phyloP scores from a whole-genome alignment of 1,140 invertebrate species.

The Bombyx mandarina region DNA sequence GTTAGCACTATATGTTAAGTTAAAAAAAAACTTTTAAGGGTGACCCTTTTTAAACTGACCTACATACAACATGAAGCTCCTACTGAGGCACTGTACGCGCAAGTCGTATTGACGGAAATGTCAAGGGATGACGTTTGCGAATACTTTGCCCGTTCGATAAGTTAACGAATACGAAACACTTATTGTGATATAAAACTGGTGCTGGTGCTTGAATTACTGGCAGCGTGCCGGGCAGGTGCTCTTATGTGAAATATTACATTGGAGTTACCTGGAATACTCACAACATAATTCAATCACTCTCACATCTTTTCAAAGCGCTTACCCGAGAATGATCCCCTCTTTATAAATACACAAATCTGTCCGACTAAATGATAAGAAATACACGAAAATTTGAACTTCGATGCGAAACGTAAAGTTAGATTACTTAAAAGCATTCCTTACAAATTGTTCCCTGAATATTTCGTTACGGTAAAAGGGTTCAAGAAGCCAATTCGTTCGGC shows the following conservation, averaged over 20 bases:
- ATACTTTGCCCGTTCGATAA: conserved; percentile 54
- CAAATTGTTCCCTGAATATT: conserved; percentile 4
- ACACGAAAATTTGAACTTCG: neutral
- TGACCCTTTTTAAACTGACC: conserved; percentile 36
- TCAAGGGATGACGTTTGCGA: conserved; percentile 23
- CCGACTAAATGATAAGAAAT: neutral
- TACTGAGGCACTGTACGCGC: conserved; percentile 55
- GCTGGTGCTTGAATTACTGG: conserved; percentile 68
- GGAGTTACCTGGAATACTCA: conserved; percentile 58
- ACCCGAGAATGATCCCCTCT: conserved; percentile 24
- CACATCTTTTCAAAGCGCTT: conserved; percentile 29
- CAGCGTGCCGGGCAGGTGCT: conserved; percentile 69
- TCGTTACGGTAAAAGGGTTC: neutral
- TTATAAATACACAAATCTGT: neutral
- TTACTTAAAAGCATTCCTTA: conserved; percentile 2
- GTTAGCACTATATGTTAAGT: conserved; percentile 20
- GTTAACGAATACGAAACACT: conserved; percentile 64
- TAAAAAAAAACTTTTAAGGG: conserved; percentile 23
- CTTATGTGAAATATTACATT: conserved; percentile 66
- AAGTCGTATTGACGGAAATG: conserved; percentile 15
- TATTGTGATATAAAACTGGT: conserved; percentile 67
- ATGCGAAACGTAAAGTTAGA: conserved; percentile 2
- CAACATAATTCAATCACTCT: conserved; percentile 34
- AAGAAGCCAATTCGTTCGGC: no score
- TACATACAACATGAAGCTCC: conserved; percentile 69